Conservation (phyloP, 35 echinoderm and acorn worm genomes). For the Eucidaris tribuloides region DNA sequence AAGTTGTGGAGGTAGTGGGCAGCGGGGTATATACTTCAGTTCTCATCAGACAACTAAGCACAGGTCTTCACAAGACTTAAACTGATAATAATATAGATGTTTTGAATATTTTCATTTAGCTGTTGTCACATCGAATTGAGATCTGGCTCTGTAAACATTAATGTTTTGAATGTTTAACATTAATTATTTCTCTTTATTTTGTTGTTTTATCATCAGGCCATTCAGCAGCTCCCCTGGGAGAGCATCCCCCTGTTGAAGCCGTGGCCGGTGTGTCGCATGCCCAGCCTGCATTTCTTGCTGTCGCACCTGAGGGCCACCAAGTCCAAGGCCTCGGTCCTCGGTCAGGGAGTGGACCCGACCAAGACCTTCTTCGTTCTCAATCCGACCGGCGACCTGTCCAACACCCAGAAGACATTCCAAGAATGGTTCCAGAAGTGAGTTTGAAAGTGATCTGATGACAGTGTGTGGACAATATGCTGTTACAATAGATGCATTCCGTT, state of each 20-base stretch:
- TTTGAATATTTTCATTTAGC: no score
- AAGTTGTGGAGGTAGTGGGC: no score
- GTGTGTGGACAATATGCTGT: no score
- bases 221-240: constrained; percentile 96
- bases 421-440: constrained; percentile 99
- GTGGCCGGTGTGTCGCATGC: constrained; percentile 72
- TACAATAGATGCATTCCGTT: no score
- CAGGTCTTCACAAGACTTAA: no score
- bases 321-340: constrained; percentile 8
- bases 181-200: background rate
- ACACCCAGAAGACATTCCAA: constrained; percentile 94
- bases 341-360: constrained; percentile 43
- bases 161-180: background rate
- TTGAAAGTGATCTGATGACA: background rate
- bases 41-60: no score
- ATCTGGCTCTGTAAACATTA: background rate
- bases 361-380: constrained; percentile 88
- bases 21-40: no score
- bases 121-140: no score
- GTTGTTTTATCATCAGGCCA: constrained; percentile 56
- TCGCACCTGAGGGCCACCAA: constrained; percentile 47
- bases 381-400: constrained; percentile 79
- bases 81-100: no score
- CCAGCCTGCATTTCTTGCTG: constrained; percentile 78
- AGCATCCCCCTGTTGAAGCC: constrained; percentile 56